phyloP scores from a whole-genome alignment of 2,888 invertebrate species.

The Deroplatys truncata region DNA sequence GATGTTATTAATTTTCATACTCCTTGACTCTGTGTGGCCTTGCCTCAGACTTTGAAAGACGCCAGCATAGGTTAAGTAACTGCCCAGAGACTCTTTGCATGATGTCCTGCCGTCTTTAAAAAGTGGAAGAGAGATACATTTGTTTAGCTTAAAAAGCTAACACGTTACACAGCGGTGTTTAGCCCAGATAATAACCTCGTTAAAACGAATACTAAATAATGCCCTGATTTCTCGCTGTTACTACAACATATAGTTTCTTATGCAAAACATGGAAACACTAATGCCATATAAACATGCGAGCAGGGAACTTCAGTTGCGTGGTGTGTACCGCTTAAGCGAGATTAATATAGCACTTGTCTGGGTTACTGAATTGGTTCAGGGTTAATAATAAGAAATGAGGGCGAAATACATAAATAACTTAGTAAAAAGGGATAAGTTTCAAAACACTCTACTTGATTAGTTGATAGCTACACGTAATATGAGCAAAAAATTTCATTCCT shows the following conservation, averaged over 20 bases:
- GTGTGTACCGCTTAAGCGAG: neutral
- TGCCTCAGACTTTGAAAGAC: too few relatives aligned
- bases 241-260: neutral
- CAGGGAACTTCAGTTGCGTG: neutral
- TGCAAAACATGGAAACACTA: neutral
- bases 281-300: neutral
- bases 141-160: neutral
- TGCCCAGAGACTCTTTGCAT: too few relatives aligned
- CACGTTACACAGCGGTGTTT: neutral
- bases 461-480: too few relatives aligned
- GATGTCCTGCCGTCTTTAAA: too few relatives aligned
- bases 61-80: too few relatives aligned
- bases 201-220: neutral
- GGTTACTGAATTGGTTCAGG: neutral
- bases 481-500: too few relatives aligned
- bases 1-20: too few relatives aligned
- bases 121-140: neutral
- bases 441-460: too few relatives aligned
- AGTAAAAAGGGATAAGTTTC: neutral
- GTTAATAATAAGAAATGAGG: neutral
- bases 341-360: neutral
- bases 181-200: neutral
- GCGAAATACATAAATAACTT: neutral
- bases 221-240: neutral
- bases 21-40: too few relatives aligned